phyloP scores from a whole-genome alignment of 2,888 invertebrate genomes.

The Scrobipalpa atriplicella region DNA sequence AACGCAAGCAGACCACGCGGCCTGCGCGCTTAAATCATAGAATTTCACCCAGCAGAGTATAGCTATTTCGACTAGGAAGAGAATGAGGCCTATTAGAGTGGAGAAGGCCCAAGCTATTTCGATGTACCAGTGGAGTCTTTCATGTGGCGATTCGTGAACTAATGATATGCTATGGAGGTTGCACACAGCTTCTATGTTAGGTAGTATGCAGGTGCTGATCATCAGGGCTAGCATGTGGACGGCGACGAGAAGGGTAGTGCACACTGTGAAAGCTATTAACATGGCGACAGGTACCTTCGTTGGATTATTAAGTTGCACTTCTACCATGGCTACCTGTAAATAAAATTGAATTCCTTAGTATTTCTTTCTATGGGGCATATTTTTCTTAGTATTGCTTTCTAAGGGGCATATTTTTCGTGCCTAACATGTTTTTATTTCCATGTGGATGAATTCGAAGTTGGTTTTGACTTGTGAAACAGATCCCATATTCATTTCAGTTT shows the following conservation, averaged over 20 bases:
- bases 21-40: constrained; percentile 90
- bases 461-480: not conserved
- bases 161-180: constrained; percentile 94
- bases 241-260: constrained; percentile 97
- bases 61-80: constrained; percentile 97
- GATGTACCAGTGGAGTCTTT: constrained; percentile 95
- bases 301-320: constrained; percentile 92
- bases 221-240: constrained; percentile 99
- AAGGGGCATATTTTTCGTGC: too few species aligned
- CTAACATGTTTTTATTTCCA: not conserved
- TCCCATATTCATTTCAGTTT: not conserved
- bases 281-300: constrained; percentile 90
- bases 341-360: not conserved
- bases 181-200: constrained; percentile 98
- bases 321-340: constrained; percentile 96
- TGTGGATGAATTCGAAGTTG: not conserved
- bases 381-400: too few species aligned
- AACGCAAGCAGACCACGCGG: constrained; percentile 95
- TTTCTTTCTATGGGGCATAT: too few species aligned
- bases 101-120: constrained; percentile 99
- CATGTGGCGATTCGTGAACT: constrained; percentile 95
- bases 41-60: constrained; percentile 99
- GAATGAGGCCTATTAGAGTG: constrained; percentile 94
- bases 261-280: constrained; percentile 95
- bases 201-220: constrained; percentile 99